A percentile compares a stretch with the other conserved stretches of the same genome.
phyloP scores from a whole-genome alignment of 2,113 vertebrate species.

The Sarotherodon lohbergeri region DNA sequence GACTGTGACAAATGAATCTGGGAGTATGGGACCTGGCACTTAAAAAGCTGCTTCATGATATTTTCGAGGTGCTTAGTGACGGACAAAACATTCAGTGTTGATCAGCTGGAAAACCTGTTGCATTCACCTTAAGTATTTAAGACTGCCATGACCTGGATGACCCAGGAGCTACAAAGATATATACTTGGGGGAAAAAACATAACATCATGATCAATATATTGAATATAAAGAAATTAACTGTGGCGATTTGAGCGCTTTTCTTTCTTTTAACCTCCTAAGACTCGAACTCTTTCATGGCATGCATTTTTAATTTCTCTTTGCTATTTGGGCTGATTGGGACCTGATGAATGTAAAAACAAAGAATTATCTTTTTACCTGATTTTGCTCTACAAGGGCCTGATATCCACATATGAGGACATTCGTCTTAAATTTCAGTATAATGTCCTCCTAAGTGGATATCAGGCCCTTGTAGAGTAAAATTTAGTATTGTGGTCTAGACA shows the following conservation, averaged over 20 bases:
- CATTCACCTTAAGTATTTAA: not conserved
- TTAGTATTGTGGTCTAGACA: not conserved
- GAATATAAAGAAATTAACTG: not conserved
- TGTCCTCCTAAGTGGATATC: not conserved
- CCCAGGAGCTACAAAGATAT: not conserved
- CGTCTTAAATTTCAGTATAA: not conserved
- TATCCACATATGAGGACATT: not conserved
- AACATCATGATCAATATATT: not conserved
- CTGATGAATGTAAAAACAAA: not conserved
- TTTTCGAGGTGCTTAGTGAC: not conserved
- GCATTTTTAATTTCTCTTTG: not conserved
- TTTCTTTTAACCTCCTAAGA: not conserved
- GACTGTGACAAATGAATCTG: not conserved
- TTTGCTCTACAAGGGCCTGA: not conserved
- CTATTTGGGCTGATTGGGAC: not conserved
- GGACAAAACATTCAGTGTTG: not conserved
- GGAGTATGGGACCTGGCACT: not conserved
- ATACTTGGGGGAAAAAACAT: accelerated
- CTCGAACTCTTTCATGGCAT: not conserved
- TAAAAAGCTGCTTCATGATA: not conserved
- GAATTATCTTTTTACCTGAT: not conserved
- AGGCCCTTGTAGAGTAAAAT: not conserved
- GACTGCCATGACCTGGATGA: not conserved
- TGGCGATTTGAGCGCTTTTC: not conserved
- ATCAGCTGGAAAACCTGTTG: not conserved